A percentile compares a stretch with the other conserved stretches of the same genome.
Conservation (phyloP, 2,113 vertebrate species). For the Parus major region DNA sequence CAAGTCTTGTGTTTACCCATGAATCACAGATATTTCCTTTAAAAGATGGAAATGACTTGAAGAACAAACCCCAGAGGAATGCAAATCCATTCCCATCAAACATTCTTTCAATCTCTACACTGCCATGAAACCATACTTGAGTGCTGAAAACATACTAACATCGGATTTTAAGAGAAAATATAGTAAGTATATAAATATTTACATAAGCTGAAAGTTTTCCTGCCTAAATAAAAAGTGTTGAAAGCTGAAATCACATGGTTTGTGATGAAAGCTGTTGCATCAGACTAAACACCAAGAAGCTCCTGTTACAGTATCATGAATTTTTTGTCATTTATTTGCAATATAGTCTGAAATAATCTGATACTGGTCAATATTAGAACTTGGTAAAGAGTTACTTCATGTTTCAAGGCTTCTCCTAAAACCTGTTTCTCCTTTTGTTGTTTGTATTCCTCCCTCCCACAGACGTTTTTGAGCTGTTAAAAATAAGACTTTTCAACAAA, state of each 20-base stretch:
- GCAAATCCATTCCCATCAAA: not conserved
- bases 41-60: not conserved
- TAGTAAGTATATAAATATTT: not conserved
- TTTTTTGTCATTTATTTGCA: not conserved
- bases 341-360: not conserved
- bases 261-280: not conserved
- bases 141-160: not conserved
- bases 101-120: not conserved
- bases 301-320: not conserved
- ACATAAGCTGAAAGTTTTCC: not conserved
- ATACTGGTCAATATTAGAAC: rapidly evolving
- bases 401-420: not conserved
- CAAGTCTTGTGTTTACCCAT: not conserved
- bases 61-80: not conserved
- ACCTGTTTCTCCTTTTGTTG: not conserved
- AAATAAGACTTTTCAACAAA: not conserved
- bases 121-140: not conserved
- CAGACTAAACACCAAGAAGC: not conserved
- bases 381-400: not conserved
- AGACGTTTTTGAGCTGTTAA: not conserved
- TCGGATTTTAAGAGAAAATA: not conserved
- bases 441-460: not conserved
- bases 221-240: not conserved
- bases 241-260: not conserved
- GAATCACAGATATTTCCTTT: not conserved